Evolutionary conservation across 2,888 invertebrate genomes (phyloP), one percentile per base, ranked within the genome.

Genomic region (Oegoconia quadripuncta): DNA sequence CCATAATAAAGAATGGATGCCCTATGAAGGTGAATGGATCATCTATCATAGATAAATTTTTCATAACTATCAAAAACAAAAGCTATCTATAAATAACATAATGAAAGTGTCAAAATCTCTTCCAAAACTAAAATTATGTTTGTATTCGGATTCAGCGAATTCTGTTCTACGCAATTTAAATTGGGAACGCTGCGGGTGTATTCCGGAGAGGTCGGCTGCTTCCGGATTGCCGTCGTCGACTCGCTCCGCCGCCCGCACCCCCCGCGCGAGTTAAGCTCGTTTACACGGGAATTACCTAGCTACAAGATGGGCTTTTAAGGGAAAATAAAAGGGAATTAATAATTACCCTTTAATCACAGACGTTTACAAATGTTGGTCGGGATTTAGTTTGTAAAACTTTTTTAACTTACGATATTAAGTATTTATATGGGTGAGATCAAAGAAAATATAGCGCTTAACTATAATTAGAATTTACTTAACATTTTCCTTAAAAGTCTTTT

Each of bases 81-180:
- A 30, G 30, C 27, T 13, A 27, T 13, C n/a, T n/a, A n/a, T n/a
- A n/a, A n/a, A n/a, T 22, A 12, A 12, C 29, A n/a, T 11, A 32
- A 3, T 8, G 20, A 32, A 14, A 17, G 26, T 25, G 33, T 34
- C 25, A 34, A 14, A 32, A 32, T n/a, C 22, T 23, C 34, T 29
- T 27, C 16, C 34, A 2, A 51, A 55, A 56, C 54, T 56, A 48
- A 60, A 63, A 60, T 20, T 55, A 59, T 57, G 59, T 52, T 59
- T 54, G 46, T 28, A 20, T 35, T 35, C 28, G 35, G 34, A 27
- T 32, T 32, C 44, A 42, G 52, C 55, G 54, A 56, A 22, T n/a
- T 26, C 26, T 26, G 26, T 41, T 42, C 59, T 59, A 63, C 56
- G 58, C 69, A 74, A 76, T 78, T 78, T 76, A 69, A 74, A 73